Percentiles rank a stretch among this genome's conserved stretches.
Evolutionary conservation across 2,888 invertebrate species (phyloP).

Genomic region (Camponotus fellah): DNA sequence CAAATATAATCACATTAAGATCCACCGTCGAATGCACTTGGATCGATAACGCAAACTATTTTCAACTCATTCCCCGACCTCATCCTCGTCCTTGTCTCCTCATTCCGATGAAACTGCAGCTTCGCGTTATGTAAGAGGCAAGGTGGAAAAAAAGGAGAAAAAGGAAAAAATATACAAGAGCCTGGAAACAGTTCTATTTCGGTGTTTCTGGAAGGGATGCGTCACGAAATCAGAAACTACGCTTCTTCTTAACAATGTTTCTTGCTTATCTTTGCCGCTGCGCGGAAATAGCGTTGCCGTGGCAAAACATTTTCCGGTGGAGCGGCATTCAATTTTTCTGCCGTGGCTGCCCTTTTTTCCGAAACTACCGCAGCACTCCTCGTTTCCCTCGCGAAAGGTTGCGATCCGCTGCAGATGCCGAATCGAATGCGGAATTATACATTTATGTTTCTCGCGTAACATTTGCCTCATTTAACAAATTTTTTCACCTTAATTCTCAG

Average conservation of each 20-base stretch:
- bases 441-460: background rate
- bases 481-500: background rate
- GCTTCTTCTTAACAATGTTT: slow-evolving; percentile 66
- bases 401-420: background rate
- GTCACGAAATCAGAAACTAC: slow-evolving; percentile 63
- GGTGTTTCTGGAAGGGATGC: slow-evolving; percentile 48
- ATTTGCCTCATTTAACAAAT: background rate
- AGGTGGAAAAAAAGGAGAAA: background rate
- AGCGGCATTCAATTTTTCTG: slow-evolving; percentile 56
- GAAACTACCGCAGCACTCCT: background rate
- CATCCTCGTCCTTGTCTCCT: background rate
- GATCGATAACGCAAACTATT: slow-evolving; percentile 61
- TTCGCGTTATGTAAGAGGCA: slow-evolving; percentile 22
- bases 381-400: background rate
- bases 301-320: slow-evolving; percentile 57
- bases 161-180: slow-evolving; percentile 18
- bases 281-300: slow-evolving; percentile 60
- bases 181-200: slow-evolving; percentile 66
- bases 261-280: slow-evolving; percentile 65
- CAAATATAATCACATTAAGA: slow-evolving; percentile 52
- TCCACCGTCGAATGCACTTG: slow-evolving; percentile 23
- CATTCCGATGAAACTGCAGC: slow-evolving; percentile 31
- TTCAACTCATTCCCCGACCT: slow-evolving; percentile 21
- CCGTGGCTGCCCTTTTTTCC: slow-evolving; percentile 11
- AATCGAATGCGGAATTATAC: slow-evolving; percentile 6